Conservation (phyloP, 1,140 invertebrate species). For the Argopecten irradians region DNA sequence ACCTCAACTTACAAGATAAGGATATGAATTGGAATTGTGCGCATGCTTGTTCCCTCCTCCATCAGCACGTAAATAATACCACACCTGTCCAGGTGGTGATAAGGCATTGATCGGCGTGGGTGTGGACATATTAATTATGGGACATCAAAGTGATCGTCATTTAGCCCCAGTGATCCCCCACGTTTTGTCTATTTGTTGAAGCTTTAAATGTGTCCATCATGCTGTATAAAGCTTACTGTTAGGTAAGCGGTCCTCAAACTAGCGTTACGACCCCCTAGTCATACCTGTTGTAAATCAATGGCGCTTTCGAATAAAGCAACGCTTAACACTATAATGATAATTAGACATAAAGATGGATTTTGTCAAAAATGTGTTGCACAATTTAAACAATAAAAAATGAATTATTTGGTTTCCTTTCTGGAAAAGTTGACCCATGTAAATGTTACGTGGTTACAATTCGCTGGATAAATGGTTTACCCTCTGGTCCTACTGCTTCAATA, state of each 20-base stretch:
- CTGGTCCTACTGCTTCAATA: no score
- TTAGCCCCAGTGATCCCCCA: not conserved
- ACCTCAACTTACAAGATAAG: not conserved
- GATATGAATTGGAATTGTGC: not conserved
- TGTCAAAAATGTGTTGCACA: no score
- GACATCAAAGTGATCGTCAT: not conserved
- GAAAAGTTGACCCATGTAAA: no score
- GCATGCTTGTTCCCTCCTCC: not conserved
- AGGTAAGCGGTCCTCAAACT: not conserved
- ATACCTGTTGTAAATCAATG: no score
- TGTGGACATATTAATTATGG: slow-evolving; percentile 1
- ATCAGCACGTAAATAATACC: not conserved
- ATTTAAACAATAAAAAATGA: no score
- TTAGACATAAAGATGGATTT: no score
- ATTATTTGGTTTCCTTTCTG: no score
- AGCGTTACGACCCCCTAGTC: not conserved
- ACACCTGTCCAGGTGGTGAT: not conserved
- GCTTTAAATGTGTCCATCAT: not conserved
- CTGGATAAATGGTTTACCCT: no score
- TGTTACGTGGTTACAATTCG: no score
- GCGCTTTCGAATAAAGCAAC: no score
- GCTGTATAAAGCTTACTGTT: not conserved
- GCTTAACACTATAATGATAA: no score
- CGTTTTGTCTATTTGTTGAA: not conserved
- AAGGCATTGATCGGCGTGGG: slow-evolving; percentile 6